Conservation (phyloP, 2,797 vertebrate genomes). For the Chromobotia macracanthus region DNA sequence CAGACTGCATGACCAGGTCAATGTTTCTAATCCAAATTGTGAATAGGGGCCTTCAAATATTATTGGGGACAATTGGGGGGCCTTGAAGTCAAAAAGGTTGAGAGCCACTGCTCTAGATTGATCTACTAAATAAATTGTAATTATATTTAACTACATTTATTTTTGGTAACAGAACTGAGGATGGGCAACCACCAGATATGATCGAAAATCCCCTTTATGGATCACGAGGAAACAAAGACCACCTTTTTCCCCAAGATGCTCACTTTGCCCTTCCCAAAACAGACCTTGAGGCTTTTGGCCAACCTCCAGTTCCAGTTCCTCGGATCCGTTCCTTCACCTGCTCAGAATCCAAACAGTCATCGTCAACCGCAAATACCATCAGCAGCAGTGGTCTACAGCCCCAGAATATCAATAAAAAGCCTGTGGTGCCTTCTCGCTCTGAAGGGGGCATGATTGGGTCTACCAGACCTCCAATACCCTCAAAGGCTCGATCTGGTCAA, state of each 20-base stretch:
- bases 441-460: too few relatives aligned
- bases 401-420: slow-evolving; percentile 76
- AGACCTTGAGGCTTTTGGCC: slow-evolving; percentile 74
- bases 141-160: too few relatives aligned
- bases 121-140: too few relatives aligned
- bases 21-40: too few relatives aligned
- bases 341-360: slow-evolving; percentile 79
- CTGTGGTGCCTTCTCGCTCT: slow-evolving; percentile 81
- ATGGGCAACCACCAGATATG: slow-evolving; percentile 82
- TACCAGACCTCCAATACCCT: slow-evolving; percentile 86
- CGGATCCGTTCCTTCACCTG: slow-evolving; percentile 86
- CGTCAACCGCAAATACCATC: slow-evolving; percentile 41
- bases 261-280: slow-evolving; percentile 68
- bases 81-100: too few relatives aligned
- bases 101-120: neutral
- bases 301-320: slow-evolving; percentile 78
- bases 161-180: slow-evolving; percentile 64
- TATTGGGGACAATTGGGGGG: too few relatives aligned
- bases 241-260: slow-evolving; percentile 67
- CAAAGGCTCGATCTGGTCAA: slow-evolving; percentile 76
- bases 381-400: slow-evolving; percentile 57
- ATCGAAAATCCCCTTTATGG: slow-evolving; percentile 96
- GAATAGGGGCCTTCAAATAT: too few relatives aligned
- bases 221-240: slow-evolving; percentile 76
- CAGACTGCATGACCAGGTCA: neutral